phyloP scores from a whole-genome alignment of 2,888 invertebrate species.

The Eustalomyia histrio region DNA sequence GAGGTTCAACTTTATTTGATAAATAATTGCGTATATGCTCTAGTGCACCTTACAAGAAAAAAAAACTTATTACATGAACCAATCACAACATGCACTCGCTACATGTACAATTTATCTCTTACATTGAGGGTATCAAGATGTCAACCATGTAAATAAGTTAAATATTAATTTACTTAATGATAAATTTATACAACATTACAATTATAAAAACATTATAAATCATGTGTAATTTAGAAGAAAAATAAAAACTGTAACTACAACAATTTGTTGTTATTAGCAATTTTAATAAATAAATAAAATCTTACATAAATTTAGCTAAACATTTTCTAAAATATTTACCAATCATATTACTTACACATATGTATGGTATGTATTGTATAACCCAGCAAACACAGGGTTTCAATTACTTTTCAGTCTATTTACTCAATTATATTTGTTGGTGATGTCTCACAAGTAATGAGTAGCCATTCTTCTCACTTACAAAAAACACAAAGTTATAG shows the following conservation, averaged over 20 bases:
- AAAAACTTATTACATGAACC: conserved; percentile 13
- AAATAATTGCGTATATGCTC: background rate
- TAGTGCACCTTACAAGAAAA: background rate
- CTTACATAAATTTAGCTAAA: background rate
- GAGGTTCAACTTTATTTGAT: no score
- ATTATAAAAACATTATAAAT: background rate
- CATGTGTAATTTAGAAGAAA: background rate
- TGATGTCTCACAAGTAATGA: no score
- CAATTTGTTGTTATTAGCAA: background rate
- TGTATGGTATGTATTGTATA: no score
- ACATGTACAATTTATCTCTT: background rate
- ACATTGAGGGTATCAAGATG: conserved; percentile 27
- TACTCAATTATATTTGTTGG: no score
- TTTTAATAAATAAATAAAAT: background rate
- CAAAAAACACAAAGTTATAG: no score
- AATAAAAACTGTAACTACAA: background rate
- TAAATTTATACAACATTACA: conserved; percentile 15
- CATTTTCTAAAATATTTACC: background rate
- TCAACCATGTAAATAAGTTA: conserved; percentile 14
- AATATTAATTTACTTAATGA: background rate
- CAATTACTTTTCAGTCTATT: no score
- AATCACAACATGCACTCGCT: background rate
- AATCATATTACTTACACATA: no score
- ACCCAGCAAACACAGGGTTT: no score
- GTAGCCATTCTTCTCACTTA: no score